Conservation (phyloP, 2,113 vertebrate species). For the Lonchura striata region DNA sequence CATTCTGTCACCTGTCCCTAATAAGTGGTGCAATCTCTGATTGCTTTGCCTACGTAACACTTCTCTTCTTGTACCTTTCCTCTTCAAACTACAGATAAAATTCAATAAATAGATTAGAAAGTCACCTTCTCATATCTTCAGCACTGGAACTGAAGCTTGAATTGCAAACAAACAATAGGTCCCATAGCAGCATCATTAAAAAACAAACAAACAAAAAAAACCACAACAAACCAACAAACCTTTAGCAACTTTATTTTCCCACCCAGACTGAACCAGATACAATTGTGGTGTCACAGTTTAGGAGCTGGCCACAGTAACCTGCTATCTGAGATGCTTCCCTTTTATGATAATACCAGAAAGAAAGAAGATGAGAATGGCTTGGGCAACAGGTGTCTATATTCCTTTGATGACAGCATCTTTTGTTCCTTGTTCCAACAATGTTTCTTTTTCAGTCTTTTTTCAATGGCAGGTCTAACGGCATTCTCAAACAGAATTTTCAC, state of each 20-base stretch:
- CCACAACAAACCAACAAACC: not conserved
- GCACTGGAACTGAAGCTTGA: not conserved
- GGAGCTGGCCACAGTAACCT: not conserved
- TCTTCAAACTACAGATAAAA: not conserved
- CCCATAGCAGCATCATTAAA: not conserved
- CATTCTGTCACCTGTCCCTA: not conserved
- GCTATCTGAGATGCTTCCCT: not conserved
- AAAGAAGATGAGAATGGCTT: not conserved
- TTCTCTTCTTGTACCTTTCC: not conserved
- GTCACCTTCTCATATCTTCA: not conserved
- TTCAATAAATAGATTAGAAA: not conserved
- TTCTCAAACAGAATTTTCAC: not conserved
- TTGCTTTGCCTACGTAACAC: not conserved
- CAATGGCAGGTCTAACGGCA: not conserved
- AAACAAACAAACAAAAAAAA: too few relatives aligned
- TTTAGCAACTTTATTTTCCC: not conserved
- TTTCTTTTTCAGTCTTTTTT: not conserved
- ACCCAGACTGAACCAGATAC: not conserved
- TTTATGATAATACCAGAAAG: not conserved
- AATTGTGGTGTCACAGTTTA: not conserved
- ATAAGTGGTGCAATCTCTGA: rapidly evolving
- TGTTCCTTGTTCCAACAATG: not conserved
- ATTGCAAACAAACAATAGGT: not conserved
- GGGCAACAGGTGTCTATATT: not conserved
- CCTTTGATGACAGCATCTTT: not conserved